These are phyloP conservation scores for Psittacula derbiana DNA, from an alignment of 2,797 vertebrate genomes.

Conservation along the genomic window DNA sequence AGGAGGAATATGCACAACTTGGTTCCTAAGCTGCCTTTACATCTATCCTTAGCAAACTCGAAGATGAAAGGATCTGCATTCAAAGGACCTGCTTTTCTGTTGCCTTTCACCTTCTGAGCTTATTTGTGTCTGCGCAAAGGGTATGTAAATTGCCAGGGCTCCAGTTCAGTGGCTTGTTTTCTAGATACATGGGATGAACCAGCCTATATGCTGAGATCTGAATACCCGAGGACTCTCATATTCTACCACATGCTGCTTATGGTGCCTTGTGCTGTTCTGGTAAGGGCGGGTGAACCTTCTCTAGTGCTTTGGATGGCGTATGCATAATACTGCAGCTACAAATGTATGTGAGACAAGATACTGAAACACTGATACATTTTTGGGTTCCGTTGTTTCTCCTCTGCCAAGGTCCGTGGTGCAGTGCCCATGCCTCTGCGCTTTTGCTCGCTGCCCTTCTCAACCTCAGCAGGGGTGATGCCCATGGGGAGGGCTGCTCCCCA, in stretches of 20 bases:
- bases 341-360: fast-evolving
- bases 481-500: background rate
- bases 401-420: fast-evolving
- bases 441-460: background rate
- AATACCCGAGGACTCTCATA: background rate
- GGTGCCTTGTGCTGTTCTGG: background rate
- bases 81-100: slow-evolving; percentile 28
- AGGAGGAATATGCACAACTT: slow-evolving; percentile 45
- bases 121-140: slow-evolving; percentile 44
- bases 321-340: fast-evolving
- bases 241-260: background rate
- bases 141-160: background rate
- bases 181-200: background rate
- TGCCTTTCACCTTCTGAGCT: slow-evolving; percentile 56
- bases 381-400: background rate
- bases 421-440: background rate
- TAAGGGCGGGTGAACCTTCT: background rate
- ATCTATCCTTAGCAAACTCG: slow-evolving; percentile 23
- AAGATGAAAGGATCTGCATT: slow-evolving; percentile 57
- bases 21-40: background rate
- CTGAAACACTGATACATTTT: background rate
- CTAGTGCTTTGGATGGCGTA: background rate
- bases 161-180: background rate
- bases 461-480: background rate
- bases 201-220: background rate